Percentiles rank a stretch among this genome's conserved stretches.
Conservation (phyloP, 35 echinoderm and acorn worm species). For the Nesometra sesokonis region DNA sequence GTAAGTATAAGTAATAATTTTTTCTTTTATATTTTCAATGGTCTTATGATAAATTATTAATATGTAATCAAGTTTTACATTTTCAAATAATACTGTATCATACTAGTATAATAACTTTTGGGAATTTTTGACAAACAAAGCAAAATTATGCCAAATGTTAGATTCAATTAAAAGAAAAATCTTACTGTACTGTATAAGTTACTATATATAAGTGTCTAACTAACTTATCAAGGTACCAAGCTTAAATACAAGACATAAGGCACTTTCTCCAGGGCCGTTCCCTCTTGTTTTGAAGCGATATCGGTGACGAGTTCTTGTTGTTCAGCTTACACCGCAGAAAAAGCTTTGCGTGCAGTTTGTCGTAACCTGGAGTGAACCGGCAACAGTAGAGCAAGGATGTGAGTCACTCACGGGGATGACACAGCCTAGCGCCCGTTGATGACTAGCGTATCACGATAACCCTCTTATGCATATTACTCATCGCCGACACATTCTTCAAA, state of each 20-base stretch:
- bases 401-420: neutral
- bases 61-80: too few relatives aligned
- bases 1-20: too few relatives aligned
- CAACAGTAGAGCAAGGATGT: neutral
- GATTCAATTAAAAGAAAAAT: too few relatives aligned
- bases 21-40: too few relatives aligned
- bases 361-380: neutral
- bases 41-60: too few relatives aligned
- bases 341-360: neutral
- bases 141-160: too few relatives aligned
- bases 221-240: neutral
- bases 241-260: neutral
- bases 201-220: too few relatives aligned
- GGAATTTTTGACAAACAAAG: too few relatives aligned
- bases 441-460: neutral
- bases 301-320: neutral
- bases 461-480: neutral
- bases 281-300: neutral
- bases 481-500: neutral
- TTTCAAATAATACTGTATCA: too few relatives aligned
- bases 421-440: neutral
- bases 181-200: too few relatives aligned
- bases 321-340: neutral
- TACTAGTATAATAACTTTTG: too few relatives aligned
- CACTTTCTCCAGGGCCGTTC: neutral